Evolutionary conservation across 2,888 invertebrate species (phyloP).

Genomic region (Vandiemenella viatica): DNA sequence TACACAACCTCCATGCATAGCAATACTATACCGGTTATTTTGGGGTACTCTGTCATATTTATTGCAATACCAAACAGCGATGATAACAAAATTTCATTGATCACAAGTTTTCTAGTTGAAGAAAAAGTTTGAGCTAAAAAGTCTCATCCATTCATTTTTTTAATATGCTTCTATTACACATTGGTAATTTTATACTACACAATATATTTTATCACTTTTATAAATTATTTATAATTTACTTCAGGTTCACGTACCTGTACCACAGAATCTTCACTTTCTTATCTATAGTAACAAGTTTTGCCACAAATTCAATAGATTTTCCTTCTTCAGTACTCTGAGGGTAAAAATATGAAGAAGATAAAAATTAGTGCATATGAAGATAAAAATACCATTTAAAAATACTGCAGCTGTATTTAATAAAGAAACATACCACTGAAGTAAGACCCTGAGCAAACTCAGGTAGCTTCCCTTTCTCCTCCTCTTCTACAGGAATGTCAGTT

Average conservation of each 20-base stretch:
- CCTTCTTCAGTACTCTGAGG: conserved; percentile 49
- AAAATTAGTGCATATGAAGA: conserved; percentile 4
- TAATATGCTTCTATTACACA: no score
- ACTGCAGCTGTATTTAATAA: not conserved
- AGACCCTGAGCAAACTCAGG: conserved; percentile 67
- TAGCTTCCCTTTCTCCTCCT: conserved; percentile 57
- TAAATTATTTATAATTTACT: no score
- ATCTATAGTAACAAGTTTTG: conserved; percentile 57
- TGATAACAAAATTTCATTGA: no score
- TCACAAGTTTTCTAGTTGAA: no score
- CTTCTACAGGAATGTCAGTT: conserved; percentile 61
- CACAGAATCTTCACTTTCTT: conserved; percentile 69
- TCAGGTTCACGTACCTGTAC: conserved; percentile 61
- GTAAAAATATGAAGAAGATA: conserved; percentile 29
- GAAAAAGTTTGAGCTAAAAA: no score
- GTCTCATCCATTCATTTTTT: no score
- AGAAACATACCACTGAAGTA: conserved; percentile 49
- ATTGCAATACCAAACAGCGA: no score
- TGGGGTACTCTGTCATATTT: no score
- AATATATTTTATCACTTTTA: no score
- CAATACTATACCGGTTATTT: no score
- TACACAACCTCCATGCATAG: no score
- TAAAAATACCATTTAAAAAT: not conserved
- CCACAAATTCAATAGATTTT: conserved; percentile 63
- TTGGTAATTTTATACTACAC: no score